phyloP scores from a whole-genome alignment of 2,113 vertebrate species.

The Platysternon megacephalum region DNA sequence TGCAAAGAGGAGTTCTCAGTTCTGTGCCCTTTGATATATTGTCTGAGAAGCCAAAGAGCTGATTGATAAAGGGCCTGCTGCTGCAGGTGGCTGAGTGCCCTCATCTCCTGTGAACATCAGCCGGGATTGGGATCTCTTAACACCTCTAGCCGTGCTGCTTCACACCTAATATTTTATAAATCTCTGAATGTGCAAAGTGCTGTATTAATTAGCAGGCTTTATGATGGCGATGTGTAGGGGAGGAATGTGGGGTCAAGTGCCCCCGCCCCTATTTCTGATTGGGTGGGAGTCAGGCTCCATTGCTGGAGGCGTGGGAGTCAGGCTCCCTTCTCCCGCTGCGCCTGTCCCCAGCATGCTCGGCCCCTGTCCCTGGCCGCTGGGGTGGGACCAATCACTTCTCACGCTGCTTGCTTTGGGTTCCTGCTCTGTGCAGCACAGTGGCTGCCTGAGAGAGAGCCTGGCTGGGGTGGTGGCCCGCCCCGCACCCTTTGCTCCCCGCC shows the following conservation, averaged over 20 bases:
- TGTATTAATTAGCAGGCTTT: background rate
- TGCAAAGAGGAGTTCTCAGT: background rate
- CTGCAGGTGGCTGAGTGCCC: background rate
- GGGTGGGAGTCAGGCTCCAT: no score
- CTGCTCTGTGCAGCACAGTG: no score
- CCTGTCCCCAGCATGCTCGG: no score
- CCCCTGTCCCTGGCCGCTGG: no score
- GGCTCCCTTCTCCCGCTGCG: no score
- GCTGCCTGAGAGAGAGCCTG: no score
- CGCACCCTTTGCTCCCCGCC: no score
- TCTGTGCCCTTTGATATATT: background rate
- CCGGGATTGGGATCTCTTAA: fast-evolving
- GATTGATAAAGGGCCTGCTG: background rate
- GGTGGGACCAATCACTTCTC: no score
- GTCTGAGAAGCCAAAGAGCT: fast-evolving
- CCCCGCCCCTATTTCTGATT: no score
- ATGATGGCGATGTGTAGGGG: background rate
- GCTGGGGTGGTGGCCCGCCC: no score
- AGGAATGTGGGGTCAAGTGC: background rate
- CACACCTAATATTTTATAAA: background rate
- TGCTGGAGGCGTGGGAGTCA: no score
- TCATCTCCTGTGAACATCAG: background rate
- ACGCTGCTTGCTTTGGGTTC: no score
- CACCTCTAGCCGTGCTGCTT: background rate
- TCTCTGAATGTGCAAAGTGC: background rate